phyloP scores from a whole-genome alignment of 64 coral and sea anemone species.

The Acropora yongei region DNA sequence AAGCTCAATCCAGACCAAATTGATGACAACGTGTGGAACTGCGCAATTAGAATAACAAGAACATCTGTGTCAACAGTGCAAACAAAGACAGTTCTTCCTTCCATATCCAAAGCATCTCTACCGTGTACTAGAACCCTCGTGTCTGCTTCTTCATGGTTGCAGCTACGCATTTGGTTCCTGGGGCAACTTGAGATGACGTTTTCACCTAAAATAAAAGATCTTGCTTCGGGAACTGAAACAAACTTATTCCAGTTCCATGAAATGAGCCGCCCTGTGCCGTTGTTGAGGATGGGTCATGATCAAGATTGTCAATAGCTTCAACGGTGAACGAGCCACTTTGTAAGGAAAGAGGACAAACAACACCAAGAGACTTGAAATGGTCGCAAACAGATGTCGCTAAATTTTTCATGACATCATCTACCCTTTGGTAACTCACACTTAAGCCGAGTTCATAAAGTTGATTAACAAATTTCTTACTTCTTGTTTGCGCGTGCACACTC shows the following conservation, averaged over 20 bases:
- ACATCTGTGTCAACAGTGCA: constrained; percentile 44
- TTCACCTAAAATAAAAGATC: constrained; percentile 12
- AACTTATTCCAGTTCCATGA: not conserved
- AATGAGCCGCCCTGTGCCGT: too few species aligned
- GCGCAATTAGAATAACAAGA: constrained; percentile 25
- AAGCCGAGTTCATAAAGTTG: not conserved
- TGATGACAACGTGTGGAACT: constrained; percentile 5
- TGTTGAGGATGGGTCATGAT: too few species aligned
- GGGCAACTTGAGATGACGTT: constrained; percentile 17
- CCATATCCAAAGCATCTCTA: constrained; percentile 27
- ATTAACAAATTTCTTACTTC: too few species aligned
- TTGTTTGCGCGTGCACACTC: not conserved
- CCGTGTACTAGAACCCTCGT: constrained; percentile 50
- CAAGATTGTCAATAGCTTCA: too few species aligned
- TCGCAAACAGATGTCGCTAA: not conserved
- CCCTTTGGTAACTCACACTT: too few species aligned
- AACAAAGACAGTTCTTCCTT: constrained; percentile 31
- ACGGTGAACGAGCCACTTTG: too few species aligned
- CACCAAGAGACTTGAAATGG: not conserved
- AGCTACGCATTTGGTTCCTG: constrained; percentile 20
- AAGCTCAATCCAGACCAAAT: not conserved
- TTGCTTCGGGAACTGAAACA: not conserved
- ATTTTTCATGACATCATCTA: too few species aligned
- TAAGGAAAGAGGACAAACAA: too few species aligned
- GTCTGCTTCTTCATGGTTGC: constrained; percentile 54